Conservation (phyloP, 2,113 vertebrate species). For the Caranx melampygus region DNA sequence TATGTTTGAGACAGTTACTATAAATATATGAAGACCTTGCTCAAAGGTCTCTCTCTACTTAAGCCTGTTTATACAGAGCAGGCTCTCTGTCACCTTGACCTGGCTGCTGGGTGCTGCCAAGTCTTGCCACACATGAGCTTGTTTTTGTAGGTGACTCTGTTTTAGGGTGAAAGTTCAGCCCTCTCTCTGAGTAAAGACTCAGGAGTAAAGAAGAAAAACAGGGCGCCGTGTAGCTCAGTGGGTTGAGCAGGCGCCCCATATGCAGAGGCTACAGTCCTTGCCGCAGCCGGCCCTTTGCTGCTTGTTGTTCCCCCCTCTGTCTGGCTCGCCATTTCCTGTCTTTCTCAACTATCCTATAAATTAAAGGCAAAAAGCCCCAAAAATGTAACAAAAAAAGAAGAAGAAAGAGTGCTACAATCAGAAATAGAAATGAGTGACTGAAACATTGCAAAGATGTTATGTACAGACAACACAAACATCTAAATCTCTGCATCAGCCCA, state of each 20-base stretch:
- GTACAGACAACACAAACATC: background rate
- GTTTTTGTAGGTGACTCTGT: slow-evolving; percentile 7
- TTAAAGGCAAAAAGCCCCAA: too few species aligned
- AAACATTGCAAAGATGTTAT: background rate
- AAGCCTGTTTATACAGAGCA: background rate
- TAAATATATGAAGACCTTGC: slow-evolving; percentile 29
- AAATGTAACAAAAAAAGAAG: too few species aligned
- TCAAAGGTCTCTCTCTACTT: slow-evolving; percentile 13
- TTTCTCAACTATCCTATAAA: too few species aligned
- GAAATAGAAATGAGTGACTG: background rate
- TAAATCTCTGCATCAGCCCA: background rate
- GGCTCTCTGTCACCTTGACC: slow-evolving; percentile 46
- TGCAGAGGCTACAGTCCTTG: too few species aligned
- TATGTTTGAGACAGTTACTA: slow-evolving; percentile 16
- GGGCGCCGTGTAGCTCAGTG: too few species aligned
- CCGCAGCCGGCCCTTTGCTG: too few species aligned
- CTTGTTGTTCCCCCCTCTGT: too few species aligned
- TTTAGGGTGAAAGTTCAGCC: background rate
- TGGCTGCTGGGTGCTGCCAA: background rate
- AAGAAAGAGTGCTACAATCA: background rate
- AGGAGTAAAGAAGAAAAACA: background rate
- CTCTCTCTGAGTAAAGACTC: background rate
- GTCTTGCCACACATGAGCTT: background rate
- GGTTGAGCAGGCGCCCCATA: too few species aligned
- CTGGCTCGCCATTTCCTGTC: too few species aligned